A percentile compares a stretch with the other conserved stretches of the same genome.
Conservation (phyloP, 1,140 invertebrate species). For the Trypoxylus dichotomus region DNA sequence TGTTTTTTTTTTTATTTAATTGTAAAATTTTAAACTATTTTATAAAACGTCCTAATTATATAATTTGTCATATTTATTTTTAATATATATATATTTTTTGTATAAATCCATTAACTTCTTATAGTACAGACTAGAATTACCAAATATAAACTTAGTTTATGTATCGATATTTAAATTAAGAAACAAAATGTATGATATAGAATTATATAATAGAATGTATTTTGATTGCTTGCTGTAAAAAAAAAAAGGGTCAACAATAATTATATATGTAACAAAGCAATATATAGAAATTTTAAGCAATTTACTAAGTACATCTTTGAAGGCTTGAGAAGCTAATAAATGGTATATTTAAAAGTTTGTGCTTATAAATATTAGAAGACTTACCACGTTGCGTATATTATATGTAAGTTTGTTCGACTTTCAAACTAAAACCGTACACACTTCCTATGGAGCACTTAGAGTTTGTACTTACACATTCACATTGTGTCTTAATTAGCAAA, state of each 20-base stretch:
- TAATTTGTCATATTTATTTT: conserved; percentile 21
- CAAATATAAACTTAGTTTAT: conserved; percentile 29
- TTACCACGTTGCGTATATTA: conserved; percentile 17
- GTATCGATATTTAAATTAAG: conserved; percentile 23
- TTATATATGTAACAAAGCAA: conserved; percentile 33
- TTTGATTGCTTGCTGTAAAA: conserved; percentile 13
- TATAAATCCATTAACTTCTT: background rate
- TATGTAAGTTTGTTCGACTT: conserved; percentile 3
- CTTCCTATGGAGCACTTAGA: background rate
- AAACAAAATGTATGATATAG: conserved; percentile 8
- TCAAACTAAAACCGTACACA: background rate
- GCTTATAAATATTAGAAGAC: conserved; percentile 25
- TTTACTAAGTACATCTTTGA: conserved; percentile 29
- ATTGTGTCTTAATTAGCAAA: conserved; percentile 6
- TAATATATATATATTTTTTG: conserved; percentile 18
- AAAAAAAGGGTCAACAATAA: conserved; percentile 34
- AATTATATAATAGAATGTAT: background rate
- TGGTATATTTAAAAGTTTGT: conserved; percentile 5
- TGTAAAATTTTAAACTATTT: conserved; percentile 26
- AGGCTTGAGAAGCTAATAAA: conserved; percentile 10
- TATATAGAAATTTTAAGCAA: conserved; percentile 18
- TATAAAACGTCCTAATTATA: background rate
- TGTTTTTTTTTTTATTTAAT: conserved; percentile 18
- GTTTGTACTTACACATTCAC: conserved; percentile 23
- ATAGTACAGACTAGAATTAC: conserved; percentile 22